Conservation (phyloP, 2,113 vertebrate genomes). For the Halcyon senegalensis region DNA sequence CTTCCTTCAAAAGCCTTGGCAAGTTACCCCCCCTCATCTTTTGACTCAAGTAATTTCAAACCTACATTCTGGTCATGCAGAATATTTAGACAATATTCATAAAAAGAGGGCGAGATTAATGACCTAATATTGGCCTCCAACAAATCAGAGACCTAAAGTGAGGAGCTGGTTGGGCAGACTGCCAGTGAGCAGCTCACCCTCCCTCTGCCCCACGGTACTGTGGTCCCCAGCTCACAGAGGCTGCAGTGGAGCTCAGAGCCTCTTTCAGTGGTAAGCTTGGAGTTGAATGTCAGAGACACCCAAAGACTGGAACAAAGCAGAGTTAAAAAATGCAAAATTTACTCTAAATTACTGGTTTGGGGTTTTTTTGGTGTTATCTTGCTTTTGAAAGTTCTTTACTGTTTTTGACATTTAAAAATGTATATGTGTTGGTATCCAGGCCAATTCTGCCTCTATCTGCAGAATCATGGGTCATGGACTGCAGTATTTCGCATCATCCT, state of each 20-base stretch:
- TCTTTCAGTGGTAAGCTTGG: neutral
- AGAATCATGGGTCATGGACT: rapidly evolving
- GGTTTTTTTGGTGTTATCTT: neutral
- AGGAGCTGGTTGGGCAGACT: neutral
- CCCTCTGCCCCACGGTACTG: rapidly evolving
- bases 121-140: neutral
- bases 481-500: neutral
- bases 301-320: neutral
- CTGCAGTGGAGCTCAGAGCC: neutral
- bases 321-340: neutral
- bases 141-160: neutral
- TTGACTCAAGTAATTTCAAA: neutral
- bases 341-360: neutral
- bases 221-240: neutral
- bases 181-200: neutral
- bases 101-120: neutral
- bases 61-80: neutral
- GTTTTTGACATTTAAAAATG: neutral
- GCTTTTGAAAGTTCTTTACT: neutral
- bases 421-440: neutral
- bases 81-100: neutral
- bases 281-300: neutral
- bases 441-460: neutral
- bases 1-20: neutral
- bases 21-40: neutral